A percentile compares a stretch with the other conserved stretches of the same genome.
phyloP scores from a whole-genome alignment of 2,113 vertebrate species.

The Actinemys pallida region DNA sequence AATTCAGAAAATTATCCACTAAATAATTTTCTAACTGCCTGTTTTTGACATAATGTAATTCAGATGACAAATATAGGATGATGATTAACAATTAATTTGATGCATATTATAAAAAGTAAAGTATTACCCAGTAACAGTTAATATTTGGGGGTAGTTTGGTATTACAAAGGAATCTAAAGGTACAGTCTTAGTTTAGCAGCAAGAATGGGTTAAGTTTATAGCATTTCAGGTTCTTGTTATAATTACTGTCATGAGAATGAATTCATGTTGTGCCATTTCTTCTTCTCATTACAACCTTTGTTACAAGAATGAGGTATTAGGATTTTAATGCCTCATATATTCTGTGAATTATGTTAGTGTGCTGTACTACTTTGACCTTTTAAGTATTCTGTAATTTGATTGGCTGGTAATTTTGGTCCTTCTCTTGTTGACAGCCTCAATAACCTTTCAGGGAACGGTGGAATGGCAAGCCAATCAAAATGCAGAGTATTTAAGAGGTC shows the following conservation, averaged over 20 bases:
- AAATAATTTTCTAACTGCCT: background rate
- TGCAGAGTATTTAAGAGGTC: constrained; percentile 40
- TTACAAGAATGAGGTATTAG: constrained; percentile 68
- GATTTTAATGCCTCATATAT: constrained; percentile 77
- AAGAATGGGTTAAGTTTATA: constrained; percentile 77
- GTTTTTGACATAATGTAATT: background rate
- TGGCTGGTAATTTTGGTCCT: constrained; percentile 69
- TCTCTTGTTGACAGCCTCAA: constrained; percentile 67
- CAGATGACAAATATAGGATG: background rate
- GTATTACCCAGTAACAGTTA: background rate
- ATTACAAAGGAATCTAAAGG: background rate
- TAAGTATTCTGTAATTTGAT: constrained; percentile 74
- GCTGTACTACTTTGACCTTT: constrained; percentile 68
- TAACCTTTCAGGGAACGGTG: constrained; percentile 66
- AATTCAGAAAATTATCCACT: background rate
- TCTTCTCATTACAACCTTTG: constrained; percentile 77
- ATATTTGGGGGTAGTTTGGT: background rate
- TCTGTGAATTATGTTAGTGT: constrained; percentile 72
- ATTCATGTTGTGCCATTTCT: constrained; percentile 72
- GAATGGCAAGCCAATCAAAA: constrained; percentile 64
- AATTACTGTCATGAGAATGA: constrained; percentile 61
- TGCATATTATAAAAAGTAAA: background rate
- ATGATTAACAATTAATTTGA: background rate
- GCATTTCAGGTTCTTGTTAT: constrained; percentile 69
- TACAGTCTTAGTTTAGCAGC: background rate